A percentile compares a stretch with the other conserved stretches of the same genome.
Conservation (phyloP, 2,113 vertebrate genomes). For the Cebus imitator region DNA sequence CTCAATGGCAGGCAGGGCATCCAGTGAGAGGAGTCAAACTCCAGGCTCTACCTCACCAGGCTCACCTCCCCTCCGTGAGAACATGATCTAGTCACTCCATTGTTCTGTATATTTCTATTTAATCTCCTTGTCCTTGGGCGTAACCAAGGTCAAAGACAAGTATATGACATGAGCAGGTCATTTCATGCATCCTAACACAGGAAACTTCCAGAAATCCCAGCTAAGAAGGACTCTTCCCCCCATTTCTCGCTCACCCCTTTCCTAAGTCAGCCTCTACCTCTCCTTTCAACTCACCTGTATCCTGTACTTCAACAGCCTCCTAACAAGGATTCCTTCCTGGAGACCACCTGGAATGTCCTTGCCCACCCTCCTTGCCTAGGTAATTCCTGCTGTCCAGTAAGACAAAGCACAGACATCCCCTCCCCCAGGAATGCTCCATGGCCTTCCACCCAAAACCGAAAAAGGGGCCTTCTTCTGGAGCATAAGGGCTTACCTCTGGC, state of each 20-base stretch:
- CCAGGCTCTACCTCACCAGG: not conserved
- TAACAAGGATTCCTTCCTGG: not conserved
- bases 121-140: not conserved
- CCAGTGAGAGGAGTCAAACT: not conserved
- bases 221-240: not conserved
- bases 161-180: not conserved
- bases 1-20: not conserved
- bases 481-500: not conserved
- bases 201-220: not conserved
- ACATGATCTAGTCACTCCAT: not conserved
- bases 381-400: not conserved
- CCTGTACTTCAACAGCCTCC: not conserved
- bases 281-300: not conserved
- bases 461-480: not conserved
- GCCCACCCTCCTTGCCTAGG: not conserved
- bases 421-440: not conserved
- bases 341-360: not conserved
- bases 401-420: not conserved
- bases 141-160: not conserved
- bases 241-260: not conserved
- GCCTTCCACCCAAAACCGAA: not conserved
- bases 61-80: not conserved
- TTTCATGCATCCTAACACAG: not conserved
- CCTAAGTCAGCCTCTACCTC: not conserved
- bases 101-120: not conserved